phyloP scores from a whole-genome alignment of 2,888 invertebrate genomes.

The Cantharis nigra region DNA sequence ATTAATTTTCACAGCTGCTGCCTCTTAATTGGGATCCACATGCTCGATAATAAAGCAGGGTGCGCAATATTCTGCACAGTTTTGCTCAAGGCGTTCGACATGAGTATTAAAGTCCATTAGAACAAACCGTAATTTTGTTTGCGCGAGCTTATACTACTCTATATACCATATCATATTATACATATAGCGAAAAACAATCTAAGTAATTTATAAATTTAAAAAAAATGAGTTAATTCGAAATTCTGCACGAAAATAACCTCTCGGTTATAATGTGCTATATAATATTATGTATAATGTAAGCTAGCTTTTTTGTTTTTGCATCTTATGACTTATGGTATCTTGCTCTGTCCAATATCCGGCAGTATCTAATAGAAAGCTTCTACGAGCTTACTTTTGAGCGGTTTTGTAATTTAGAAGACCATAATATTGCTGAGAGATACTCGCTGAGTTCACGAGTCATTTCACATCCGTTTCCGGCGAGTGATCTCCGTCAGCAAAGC shows the following conservation, averaged over 20 bases:
- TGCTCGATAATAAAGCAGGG: conserved; percentile 61
- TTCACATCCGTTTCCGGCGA: conserved; percentile 45
- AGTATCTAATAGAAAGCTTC: conserved; percentile 25
- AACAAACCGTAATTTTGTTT: not conserved
- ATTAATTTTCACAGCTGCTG: conserved; percentile 68
- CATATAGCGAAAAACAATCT: not conserved
- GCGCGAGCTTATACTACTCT: not conserved
- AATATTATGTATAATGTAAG: not conserved
- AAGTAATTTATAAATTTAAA: not conserved
- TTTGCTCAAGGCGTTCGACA: conserved; percentile 30
- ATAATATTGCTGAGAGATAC: conserved; percentile 27
- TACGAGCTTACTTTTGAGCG: conserved; percentile 26
- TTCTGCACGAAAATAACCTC: not conserved
- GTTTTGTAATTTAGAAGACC: conserved; percentile 30
- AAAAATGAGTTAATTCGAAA: not conserved
- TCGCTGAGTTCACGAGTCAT: conserved; percentile 43
- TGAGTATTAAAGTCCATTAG: conserved; percentile 5
- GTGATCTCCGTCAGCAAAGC: conserved; percentile 37
- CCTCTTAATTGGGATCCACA: conserved; percentile 65
- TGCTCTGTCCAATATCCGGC: conserved; percentile 21
- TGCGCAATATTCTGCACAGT: conserved; percentile 34
- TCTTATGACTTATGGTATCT: conserved; percentile 16
- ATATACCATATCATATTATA: no score
- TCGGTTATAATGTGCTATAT: not conserved
- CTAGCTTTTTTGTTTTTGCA: not conserved